Evolutionary conservation across 2,888 invertebrate species (phyloP), one percentile per base, ranked within the genome.

Genomic region (Drosophila nr. perissopoda): DNA sequence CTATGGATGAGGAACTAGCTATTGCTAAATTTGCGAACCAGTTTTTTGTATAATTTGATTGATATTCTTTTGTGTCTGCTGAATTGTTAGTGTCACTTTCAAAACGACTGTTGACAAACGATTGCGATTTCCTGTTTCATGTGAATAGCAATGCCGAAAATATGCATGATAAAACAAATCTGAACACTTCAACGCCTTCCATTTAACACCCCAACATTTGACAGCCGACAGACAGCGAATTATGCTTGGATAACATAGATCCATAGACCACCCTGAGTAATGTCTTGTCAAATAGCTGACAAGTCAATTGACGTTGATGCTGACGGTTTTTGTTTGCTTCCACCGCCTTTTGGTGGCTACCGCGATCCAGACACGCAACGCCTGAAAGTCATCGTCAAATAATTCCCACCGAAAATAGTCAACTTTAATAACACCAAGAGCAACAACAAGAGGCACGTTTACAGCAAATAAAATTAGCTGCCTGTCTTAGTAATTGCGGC

Each of bases 391-490:
- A 82, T 78, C 78, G 74, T 67, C 72, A 68, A 59, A 72, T 71
- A 73, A 61, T 89, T 87, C 80, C 87, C 85, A 85, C 83, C 72
- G 49, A 73, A 75, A 69, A 71, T 3, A 67, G 58, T 52, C 48
- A 80, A 67, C 63, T 59, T n/a, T 38, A 61, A 57, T 52, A 69
- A 31, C 61, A 58, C 25, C 45, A 54, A 53, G n/a, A 66, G 59
- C 45, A 60, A 53, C 16, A 60, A 53, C 29, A 57, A 69, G 33
- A 63, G 53, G 58, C 83, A 83, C 83, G 83, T 83, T 88, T 86
- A 78, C 78, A 80, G 89, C 78, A 83, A 89, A 84, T 83, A 83
- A 88, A 84, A 84, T 84, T 84, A 84, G 89, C 89, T 89, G 84
- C 84, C 84, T 84, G 84, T 87, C 87, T 84, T 87, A 82, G 89